Conservation (phyloP, 1,140 invertebrate species). For the Conopomorpha cramerella region DNA sequence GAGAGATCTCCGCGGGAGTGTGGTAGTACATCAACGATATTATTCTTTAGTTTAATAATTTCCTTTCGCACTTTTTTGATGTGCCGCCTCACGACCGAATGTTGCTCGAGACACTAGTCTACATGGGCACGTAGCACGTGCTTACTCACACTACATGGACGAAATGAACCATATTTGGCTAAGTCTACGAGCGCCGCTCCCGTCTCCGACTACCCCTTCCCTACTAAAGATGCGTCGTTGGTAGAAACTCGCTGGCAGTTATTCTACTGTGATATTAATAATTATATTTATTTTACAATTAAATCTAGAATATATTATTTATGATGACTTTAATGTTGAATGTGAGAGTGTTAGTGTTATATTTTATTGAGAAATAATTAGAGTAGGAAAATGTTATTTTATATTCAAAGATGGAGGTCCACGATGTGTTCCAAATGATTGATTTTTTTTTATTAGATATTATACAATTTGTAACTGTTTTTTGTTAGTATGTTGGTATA, state of each 20-base stretch:
- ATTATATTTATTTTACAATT: conserved; percentile 49
- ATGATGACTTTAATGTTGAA: conserved; percentile 33
- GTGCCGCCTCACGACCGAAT: too few species aligned
- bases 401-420: conserved; percentile 36
- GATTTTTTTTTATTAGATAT: conserved; percentile 31
- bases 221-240: too few species aligned
- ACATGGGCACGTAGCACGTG: too few species aligned
- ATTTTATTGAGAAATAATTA: conserved; percentile 37
- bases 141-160: too few species aligned
- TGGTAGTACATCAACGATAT: too few species aligned
- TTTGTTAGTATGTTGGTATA: conserved; percentile 23
- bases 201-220: too few species aligned
- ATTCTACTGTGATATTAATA: conserved; percentile 58
- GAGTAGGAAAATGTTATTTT: conserved; percentile 46
- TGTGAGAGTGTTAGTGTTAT: conserved; percentile 27
- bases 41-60: too few species aligned
- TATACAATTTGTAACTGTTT: conserved; percentile 28
- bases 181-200: too few species aligned
- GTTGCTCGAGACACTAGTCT: too few species aligned
- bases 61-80: too few species aligned
- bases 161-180: too few species aligned
- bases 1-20: too few species aligned
- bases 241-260: conserved; percentile 40
- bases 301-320: conserved; percentile 40
- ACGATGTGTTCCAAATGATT: conserved; percentile 49